Conservation (phyloP, 1,140 invertebrate genomes). For the Listronotus oregonensis region DNA sequence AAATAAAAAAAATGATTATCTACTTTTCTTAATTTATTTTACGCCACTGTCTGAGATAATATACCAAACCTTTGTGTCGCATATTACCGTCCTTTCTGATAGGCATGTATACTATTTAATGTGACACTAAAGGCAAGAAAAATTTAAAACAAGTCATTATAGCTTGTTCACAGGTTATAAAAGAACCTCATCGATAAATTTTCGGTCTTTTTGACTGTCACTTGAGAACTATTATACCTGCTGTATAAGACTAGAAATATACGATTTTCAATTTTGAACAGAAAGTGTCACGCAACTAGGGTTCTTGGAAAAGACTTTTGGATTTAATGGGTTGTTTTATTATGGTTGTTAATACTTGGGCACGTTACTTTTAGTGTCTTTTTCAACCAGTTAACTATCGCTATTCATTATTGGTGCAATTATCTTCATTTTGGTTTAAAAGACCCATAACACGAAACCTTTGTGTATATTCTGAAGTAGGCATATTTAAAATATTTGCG, state of each 20-base stretch:
- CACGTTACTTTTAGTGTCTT: slow-evolving; percentile 20
- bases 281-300: slow-evolving; percentile 30
- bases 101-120: slow-evolving; percentile 34
- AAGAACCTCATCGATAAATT: slow-evolving; percentile 29
- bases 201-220: slow-evolving; percentile 21
- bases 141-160: slow-evolving; percentile 39
- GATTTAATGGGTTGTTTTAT: slow-evolving; percentile 24
- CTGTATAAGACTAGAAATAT: slow-evolving; percentile 27
- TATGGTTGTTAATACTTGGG: slow-evolving; percentile 27
- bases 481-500: no score
- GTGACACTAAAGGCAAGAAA: slow-evolving; percentile 33
- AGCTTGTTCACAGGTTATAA: slow-evolving; percentile 38
- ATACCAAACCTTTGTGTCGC: slow-evolving; percentile 1
- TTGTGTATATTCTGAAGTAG: no score
- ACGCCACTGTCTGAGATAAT: not conserved
- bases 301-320: slow-evolving; percentile 24
- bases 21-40: no score
- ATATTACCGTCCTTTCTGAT: slow-evolving; percentile 8
- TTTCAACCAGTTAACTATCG: slow-evolving; percentile 13
- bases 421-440: slow-evolving; percentile 15
- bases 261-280: slow-evolving; percentile 34
- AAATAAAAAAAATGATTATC: no score
- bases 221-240: slow-evolving; percentile 28
- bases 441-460: slow-evolving; percentile 10
- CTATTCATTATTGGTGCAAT: slow-evolving; percentile 24